A percentile compares a stretch with the other conserved stretches of the same genome.
phyloP scores from a whole-genome alignment of 1,140 invertebrate genomes.

The Archegozetes longisetosus region DNA sequence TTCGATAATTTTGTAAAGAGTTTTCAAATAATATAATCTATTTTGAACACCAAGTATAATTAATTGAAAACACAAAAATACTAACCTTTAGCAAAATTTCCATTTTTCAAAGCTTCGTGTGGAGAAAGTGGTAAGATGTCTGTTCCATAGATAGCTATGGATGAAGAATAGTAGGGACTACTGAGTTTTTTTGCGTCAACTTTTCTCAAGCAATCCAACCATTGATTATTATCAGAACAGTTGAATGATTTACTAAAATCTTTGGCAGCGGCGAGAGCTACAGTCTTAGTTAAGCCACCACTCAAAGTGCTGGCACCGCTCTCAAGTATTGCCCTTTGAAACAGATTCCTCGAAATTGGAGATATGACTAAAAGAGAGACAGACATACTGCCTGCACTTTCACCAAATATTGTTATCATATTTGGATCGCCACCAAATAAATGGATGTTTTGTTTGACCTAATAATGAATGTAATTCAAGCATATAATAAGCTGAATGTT shows the following conservation, averaged over 20 bases:
- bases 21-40: no score
- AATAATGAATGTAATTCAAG: slow-evolving; percentile 11
- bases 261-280: not conserved
- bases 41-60: no score
- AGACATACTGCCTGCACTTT: slow-evolving; percentile 27
- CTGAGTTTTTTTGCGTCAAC: not conserved
- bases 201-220: not conserved
- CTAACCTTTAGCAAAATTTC: not conserved
- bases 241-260: not conserved
- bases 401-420: slow-evolving; percentile 29
- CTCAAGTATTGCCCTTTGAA: slow-evolving; percentile 2
- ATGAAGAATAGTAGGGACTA: not conserved
- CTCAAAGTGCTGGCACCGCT: not conserved
- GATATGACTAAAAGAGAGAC: slow-evolving; percentile 22
- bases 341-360: slow-evolving; percentile 6
- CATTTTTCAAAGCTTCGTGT: not conserved
- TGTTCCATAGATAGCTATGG: not conserved
- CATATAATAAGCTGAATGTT: not conserved
- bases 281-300: not conserved
- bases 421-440: slow-evolving; percentile 25
- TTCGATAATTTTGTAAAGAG: no score
- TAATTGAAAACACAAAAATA: no score
- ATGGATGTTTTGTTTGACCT: slow-evolving; percentile 28
- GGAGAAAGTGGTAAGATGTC: not conserved
- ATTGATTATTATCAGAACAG: not conserved